Base-by-base conservation (phyloP, 2,113 vertebrate genomes). In the Proteles cristata region DNA sequence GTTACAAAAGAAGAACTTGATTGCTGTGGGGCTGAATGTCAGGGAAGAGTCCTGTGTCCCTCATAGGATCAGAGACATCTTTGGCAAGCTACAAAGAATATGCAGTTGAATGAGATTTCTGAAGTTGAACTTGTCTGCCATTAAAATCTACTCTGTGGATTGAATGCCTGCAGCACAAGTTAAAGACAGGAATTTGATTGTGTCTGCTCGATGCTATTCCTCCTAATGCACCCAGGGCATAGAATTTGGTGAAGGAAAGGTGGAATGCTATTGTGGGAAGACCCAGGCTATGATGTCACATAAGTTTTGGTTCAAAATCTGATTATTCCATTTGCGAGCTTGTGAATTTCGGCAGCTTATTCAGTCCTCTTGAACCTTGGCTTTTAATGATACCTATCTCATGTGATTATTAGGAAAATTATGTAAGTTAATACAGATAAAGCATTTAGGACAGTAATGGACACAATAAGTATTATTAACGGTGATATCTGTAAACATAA, bases 121-220 rank as follows among this genome's bases (percentile, higher is more conserved):
- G 63, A 16, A 63, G 7, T 39, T 84, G 16, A 63, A 50, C 39
- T 71, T 79, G n/a, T 88, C 50, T 92, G 48, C 25, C 45, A 15
- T 95, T 71, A 65, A 12, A 93, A 88, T 55, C 31, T 19, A 31
- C 1, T 55, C 76, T 83, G 55, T 94, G 81, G 33, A 19, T 35
- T 43, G 79, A 85, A 45, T 2, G 50, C 15, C 21, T 74, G 2
- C 35, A 63, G 61, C 15, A 93, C 58, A 66, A 87, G 45, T 66
- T 79, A 53, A 39, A 28, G 80, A 45, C 14, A n/a, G 31, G 50
- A 12, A 58, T 28, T 16, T 43, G 19, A 25, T 35, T 53, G 19
- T 58, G 2, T 2, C 25, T n/a, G 19, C 19, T n/a, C 6, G 15
- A 8, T 19, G 17, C 21, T 73, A 0, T 50, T 53, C 10, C 9